Base-by-base conservation (phyloP, 1,140 invertebrate species). In the Gryllus bimaculatus region DNA sequence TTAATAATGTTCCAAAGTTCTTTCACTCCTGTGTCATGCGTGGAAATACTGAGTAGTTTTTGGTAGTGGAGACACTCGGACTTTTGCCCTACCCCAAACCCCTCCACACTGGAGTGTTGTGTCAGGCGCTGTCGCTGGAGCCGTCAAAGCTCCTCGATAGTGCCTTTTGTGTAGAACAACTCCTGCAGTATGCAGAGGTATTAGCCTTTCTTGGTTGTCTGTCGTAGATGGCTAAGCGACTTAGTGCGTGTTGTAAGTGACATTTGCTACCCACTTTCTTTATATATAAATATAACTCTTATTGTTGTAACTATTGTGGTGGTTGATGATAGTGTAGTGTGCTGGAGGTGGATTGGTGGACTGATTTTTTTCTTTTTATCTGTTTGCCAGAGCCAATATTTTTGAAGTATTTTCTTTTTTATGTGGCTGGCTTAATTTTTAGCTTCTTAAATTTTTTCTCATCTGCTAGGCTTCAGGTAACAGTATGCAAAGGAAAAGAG, bases 191-290 rank as follows among this genome's bases (percentile, higher is more conserved):
- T 13, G 10, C 54, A 66, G 54, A 66, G 18, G 54, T 66, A 66
- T 66, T 66, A 66, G 54, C 10, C 10, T 66, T 18, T 66, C 54
- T 66, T 66, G 54, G 54, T 66, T 66, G 18, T 66, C 54, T 66
- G 54, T 66, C 54, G 54, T 66, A 66, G 54, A 66, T 66, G 54
- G 54, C 54, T 18, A 66, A 66, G 54, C 54, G 54, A 66, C 54
- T 66, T 66, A 66, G 54, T 66, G 54, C 54, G 54, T 66, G 54
- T 66, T 66, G 54, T 66, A 66, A 66, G 54, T 66, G 54, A 66
- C 10, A 66, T 66, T 66, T 66, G 54, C 54, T 66, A 66, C 54
- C 54, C 54, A 66, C 10, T 39, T 39, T 39, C 26, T 39, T 39
- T 39, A 39, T 39, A 39, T 39, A 39, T 18, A 66, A 66, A 13